Conservation (phyloP, 2,888 invertebrate genomes). For the Exephanes ischioxanthus region DNA sequence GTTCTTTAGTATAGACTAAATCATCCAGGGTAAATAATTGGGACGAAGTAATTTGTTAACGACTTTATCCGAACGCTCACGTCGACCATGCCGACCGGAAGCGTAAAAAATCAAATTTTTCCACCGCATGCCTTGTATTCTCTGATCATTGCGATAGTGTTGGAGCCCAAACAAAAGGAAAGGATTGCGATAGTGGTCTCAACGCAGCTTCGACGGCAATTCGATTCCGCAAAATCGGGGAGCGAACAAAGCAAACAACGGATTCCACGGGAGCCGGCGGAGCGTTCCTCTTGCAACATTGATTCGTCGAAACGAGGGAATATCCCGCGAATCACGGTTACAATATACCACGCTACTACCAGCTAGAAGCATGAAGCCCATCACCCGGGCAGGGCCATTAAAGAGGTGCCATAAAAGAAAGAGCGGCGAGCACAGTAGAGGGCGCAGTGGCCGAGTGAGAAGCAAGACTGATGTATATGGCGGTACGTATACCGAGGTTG, state of each 20-base stretch:
- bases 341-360: conserved; percentile 34
- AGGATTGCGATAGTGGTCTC: not conserved
- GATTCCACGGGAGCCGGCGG: not conserved
- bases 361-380: conserved; percentile 49
- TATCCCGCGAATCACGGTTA: conserved; percentile 48
- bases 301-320: conserved; percentile 60
- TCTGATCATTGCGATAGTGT: not conserved
- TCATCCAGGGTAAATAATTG: no score
- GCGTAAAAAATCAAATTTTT: not conserved
- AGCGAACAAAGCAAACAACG: conserved; percentile 33
- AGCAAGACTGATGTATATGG: conserved; percentile 45
- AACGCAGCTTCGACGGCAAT: conserved; percentile 28
- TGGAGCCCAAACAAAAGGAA: not conserved
- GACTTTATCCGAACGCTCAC: no score
- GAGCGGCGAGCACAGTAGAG: conserved; percentile 63
- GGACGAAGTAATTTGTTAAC: no score
- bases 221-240: conserved; percentile 28
- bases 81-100: not conserved
- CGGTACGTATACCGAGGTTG: conserved; percentile 38
- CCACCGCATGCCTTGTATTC: not conserved
- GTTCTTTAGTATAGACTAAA: no score
- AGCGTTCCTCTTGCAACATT: conserved; percentile 41
- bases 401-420: conserved; percentile 81
- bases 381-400: conserved; percentile 74
- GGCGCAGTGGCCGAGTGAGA: conserved; percentile 67